These are phyloP conservation scores for Thamnaconus septentrionalis DNA, from an alignment of 2,113 vertebrate species.

Conservation along the genomic window DNA sequence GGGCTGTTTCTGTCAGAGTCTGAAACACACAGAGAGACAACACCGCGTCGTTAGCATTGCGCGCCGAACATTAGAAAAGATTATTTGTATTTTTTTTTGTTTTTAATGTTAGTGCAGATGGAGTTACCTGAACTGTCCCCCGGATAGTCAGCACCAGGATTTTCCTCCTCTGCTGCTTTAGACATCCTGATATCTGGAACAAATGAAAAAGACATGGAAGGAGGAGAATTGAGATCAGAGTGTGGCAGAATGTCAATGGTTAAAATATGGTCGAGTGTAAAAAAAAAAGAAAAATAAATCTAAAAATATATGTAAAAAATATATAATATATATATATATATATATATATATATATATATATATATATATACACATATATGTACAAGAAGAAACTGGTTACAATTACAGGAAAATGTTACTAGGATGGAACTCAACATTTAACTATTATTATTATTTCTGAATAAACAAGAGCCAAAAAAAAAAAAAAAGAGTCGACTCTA, in stretches of 20 bases:
- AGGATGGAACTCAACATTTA: too few species aligned
- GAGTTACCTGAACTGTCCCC: conserved; percentile 77
- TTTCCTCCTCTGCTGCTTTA: conserved; percentile 77
- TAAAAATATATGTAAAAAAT: too few species aligned
- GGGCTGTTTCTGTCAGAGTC: conserved; percentile 89
- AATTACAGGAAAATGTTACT: too few species aligned
- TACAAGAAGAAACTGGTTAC: too few species aligned
- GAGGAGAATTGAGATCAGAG: background rate
- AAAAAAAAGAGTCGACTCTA: too few species aligned
- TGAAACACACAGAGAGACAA: conserved; percentile 57
- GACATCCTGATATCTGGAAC: conserved; percentile 81
- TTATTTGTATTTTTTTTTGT: background rate
- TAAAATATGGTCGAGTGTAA: too few species aligned
- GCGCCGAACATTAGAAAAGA: background rate
- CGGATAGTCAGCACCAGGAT: conserved; percentile 72
- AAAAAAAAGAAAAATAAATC: too few species aligned
- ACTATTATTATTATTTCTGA: too few species aligned
- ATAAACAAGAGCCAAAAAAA: too few species aligned
- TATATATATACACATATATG: too few species aligned
- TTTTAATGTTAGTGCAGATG: background rate
- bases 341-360: too few species aligned
- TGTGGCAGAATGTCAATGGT: background rate
- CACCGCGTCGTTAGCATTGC: background rate
- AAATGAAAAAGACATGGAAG: conserved; percentile 11
- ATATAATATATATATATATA: too few species aligned